These are phyloP conservation scores for Xestia ashworthii DNA, from an alignment of 2,888 invertebrate species.

Conservation along the genomic window DNA sequence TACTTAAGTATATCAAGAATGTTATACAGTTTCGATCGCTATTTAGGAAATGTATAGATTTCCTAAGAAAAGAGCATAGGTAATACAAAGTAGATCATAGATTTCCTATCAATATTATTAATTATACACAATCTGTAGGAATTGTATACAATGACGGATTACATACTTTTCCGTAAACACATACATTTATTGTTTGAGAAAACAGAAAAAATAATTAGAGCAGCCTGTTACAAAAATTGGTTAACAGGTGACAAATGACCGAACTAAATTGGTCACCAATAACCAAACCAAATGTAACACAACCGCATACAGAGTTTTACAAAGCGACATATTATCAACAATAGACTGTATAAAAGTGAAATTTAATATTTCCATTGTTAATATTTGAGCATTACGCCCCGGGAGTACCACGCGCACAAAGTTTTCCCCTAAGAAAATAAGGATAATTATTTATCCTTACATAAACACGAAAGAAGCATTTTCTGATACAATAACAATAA, in stretches of 20 bases:
- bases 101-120: no score
- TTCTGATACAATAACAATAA: slow-evolving; percentile 71
- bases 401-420: slow-evolving; percentile 75
- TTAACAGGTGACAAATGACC: not conserved
- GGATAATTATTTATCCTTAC: slow-evolving; percentile 78
- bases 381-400: slow-evolving; percentile 76
- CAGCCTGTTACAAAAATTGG: not conserved
- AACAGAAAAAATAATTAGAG: no score
- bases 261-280: slow-evolving; percentile 5
- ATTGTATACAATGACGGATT: no score
- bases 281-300: slow-evolving; percentile 33
- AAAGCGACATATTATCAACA: slow-evolving; percentile 42
- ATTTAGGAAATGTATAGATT: no score
- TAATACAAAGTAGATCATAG: no score
- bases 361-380: slow-evolving; percentile 79
- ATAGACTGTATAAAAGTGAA: slow-evolving; percentile 63
- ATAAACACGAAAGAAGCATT: slow-evolving; percentile 74
- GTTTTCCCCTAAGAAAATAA: slow-evolving; percentile 80
- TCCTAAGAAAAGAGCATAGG: no score
- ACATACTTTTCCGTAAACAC: no score
- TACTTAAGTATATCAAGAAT: no score
- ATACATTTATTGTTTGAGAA: no score
- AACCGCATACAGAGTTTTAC: slow-evolving; percentile 17
- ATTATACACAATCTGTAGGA: no score
- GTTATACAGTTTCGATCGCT: no score